Percentiles rank a stretch among this genome's conserved stretches.
Evolutionary conservation across 2,797 vertebrate species (phyloP).

Genomic region (Chelon labrosus): DNA sequence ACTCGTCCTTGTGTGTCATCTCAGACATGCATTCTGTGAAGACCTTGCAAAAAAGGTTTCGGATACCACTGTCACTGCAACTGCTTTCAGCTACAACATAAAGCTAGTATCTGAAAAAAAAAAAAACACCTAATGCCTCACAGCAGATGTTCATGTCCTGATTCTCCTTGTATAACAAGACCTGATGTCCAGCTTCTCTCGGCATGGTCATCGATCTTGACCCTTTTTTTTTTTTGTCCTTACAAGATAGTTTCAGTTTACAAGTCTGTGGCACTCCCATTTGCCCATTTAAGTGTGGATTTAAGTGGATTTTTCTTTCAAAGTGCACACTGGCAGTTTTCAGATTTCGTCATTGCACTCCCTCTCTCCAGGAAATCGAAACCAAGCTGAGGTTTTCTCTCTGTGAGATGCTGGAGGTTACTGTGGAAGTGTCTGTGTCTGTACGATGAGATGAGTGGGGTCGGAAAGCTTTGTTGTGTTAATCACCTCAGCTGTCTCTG

Average conservation of each 20-base stretch:
- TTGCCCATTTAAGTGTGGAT: neutral
- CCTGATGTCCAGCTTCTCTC: no score
- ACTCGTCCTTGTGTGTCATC: constrained; percentile 38
- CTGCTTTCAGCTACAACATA: no score
- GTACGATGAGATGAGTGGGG: constrained; percentile 29
- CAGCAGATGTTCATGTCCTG: no score
- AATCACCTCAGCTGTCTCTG: constrained; percentile 56
- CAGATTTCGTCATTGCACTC: constrained; percentile 6
- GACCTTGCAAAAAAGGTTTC: no score
- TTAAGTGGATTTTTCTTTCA: no score
- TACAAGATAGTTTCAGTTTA: neutral
- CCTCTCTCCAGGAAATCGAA: constrained; percentile 34
- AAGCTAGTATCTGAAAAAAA: no score
- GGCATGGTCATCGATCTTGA: no score
- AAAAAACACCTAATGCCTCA: no score
- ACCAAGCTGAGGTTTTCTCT: constrained; percentile 31
- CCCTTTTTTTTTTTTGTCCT: no score
- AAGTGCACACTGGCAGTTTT: neutral
- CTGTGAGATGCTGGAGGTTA: constrained; percentile 14
- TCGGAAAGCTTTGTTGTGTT: constrained; percentile 61
- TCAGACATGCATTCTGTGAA: no score
- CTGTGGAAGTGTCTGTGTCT: neutral
- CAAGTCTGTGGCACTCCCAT: neutral
- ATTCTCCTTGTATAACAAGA: no score
- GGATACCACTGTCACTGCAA: no score